Evolutionary conservation across 2,888 invertebrate species (phyloP).

Genomic region (Tortrix viridana): DNA sequence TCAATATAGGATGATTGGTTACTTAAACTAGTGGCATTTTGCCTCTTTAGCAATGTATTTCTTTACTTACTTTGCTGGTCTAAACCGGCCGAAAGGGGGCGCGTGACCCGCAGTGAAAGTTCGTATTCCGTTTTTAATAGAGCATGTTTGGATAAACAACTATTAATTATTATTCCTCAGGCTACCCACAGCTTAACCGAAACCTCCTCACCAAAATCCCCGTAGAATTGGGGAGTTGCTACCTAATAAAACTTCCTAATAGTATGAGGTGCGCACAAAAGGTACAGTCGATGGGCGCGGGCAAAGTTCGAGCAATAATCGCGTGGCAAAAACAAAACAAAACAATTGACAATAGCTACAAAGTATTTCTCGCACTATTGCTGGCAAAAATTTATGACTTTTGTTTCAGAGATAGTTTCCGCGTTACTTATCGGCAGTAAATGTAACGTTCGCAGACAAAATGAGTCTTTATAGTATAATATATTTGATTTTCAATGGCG

Average conservation of each 20-base stretch:
- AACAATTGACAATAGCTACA: conserved; percentile 76
- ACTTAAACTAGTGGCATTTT: no score
- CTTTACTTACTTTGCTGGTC: no score
- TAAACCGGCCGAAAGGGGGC: no score
- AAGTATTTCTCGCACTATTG: conserved; percentile 61
- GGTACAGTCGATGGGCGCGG: conserved; percentile 20
- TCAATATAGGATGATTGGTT: no score
- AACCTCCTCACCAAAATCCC: conserved; percentile 10
- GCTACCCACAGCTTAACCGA: neutral
- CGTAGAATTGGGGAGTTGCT: conserved; percentile 19
- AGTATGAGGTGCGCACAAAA: conserved; percentile 36
- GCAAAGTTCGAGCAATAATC: conserved; percentile 40
- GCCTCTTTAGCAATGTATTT: no score
- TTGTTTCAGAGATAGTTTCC: conserved; percentile 72
- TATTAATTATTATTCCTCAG: no score
- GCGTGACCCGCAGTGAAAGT: no score
- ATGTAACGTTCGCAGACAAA: conserved; percentile 27
- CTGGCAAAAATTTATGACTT: conserved; percentile 75
- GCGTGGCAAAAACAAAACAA: conserved; percentile 49
- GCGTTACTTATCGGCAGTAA: conserved; percentile 46
- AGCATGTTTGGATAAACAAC: no score
- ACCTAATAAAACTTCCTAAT: conserved; percentile 34
- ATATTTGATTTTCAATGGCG: no score
- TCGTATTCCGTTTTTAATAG: no score
- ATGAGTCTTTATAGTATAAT: neutral